Conservation (phyloP, 2,888 invertebrate genomes). For the Drosophila testacea region DNA sequence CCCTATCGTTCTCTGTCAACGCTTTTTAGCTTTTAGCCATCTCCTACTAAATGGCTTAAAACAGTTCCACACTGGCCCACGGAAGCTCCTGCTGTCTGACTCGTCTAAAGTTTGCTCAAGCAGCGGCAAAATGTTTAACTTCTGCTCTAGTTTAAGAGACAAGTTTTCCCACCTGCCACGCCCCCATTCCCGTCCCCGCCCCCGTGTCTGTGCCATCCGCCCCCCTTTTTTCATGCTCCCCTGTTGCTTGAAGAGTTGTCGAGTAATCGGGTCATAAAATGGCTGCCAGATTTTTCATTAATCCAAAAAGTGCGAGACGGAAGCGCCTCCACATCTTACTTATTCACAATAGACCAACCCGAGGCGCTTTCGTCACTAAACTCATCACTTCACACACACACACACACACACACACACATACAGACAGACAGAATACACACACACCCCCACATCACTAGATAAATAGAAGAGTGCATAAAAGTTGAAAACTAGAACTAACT, state of each 20-base stretch:
- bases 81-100: conserved; percentile 36
- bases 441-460: neutral
- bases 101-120: conserved; percentile 43
- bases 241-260: conserved; percentile 53
- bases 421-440: neutral
- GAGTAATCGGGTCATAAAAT: conserved; percentile 74
- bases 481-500: neutral
- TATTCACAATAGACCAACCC: conserved; percentile 37
- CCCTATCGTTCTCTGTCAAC: conserved; percentile 13
- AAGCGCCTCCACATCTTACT: conserved; percentile 15
- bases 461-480: neutral
- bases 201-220: too few relatives aligned
- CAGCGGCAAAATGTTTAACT: conserved; percentile 43
- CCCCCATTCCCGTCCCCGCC: neutral
- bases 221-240: neutral
- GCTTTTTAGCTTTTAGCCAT: conserved; percentile 41
- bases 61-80: conserved; percentile 44
- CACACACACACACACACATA: neutral
- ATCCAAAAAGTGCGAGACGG: conserved; percentile 37
- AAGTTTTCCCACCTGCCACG: neutral
- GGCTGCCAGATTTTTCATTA: conserved; percentile 65
- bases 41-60: conserved; percentile 63
- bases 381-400: conserved; percentile 4
- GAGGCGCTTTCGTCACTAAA: conserved; percentile 30
- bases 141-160: conserved; percentile 50